Conservation (phyloP, 2,888 invertebrate genomes). For the Cryptophagus acutangulus region DNA sequence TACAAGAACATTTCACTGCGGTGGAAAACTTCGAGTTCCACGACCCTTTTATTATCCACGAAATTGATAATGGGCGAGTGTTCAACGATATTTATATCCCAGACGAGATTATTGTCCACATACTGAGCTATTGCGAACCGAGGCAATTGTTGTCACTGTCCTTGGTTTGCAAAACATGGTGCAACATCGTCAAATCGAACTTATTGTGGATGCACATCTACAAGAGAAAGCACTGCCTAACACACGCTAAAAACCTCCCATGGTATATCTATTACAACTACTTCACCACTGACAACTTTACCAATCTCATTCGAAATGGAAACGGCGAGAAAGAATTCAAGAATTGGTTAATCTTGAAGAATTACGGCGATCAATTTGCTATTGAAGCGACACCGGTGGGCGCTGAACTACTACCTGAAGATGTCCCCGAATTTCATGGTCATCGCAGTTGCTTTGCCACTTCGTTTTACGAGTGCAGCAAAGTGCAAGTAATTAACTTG, state of each 20-base stretch:
- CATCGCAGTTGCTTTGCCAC: conserved; percentile 52
- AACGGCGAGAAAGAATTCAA: conserved; percentile 46
- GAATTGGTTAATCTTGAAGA: conserved; percentile 45
- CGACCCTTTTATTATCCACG: conserved; percentile 17
- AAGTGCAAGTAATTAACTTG: conserved; percentile 44
- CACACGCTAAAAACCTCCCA: conserved; percentile 31
- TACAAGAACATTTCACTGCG: too few relatives aligned
- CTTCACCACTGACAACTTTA: conserved; percentile 45
- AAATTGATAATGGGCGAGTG: conserved; percentile 40
- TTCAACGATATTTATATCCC: conserved; percentile 46
- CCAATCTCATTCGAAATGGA: conserved; percentile 52
- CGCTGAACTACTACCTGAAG: conserved; percentile 44
- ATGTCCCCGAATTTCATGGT: conserved; percentile 45
- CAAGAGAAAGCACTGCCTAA: conserved; percentile 25
- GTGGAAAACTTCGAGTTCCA: conserved; percentile 25
- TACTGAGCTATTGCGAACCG: conserved; percentile 45
- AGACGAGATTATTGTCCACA: conserved; percentile 49
- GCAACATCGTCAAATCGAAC: conserved; percentile 44
- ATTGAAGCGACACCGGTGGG: conserved; percentile 51
- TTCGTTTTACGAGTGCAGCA: conserved; percentile 49
- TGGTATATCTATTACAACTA: conserved; percentile 48
- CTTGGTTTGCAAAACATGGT: conserved; percentile 53
- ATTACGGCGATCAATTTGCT: conserved; percentile 48
- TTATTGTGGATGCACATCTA: conserved; percentile 37
- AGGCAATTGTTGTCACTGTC: conserved; percentile 46